Conservation (phyloP, 2,888 invertebrate species). For the Yponomeuta evonymella region DNA sequence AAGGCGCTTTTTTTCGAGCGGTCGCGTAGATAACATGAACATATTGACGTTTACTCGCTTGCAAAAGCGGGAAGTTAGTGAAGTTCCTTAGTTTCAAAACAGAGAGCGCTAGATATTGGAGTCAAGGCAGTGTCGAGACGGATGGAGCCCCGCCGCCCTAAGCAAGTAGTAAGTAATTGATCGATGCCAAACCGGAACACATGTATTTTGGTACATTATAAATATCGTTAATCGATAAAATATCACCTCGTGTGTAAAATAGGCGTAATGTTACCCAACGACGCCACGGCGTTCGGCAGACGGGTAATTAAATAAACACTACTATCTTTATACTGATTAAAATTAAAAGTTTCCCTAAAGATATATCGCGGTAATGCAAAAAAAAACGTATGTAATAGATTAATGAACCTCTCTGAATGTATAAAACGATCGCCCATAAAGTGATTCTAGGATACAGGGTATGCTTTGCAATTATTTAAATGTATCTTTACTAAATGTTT, state of each 20-base stretch:
- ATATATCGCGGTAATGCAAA: conserved; percentile 62
- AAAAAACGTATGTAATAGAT: conserved; percentile 58
- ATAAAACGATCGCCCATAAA: conserved; percentile 78
- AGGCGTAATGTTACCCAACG: conserved; percentile 51
- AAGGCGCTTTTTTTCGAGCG: too few relatives aligned
- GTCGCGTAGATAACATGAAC: too few relatives aligned
- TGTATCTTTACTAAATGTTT: conserved; percentile 74
- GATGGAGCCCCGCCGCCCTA: conserved; percentile 7
- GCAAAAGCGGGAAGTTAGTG: too few relatives aligned
- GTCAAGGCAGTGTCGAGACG: neutral
- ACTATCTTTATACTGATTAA: conserved; percentile 66
- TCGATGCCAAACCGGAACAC: conserved; percentile 71
- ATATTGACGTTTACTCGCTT: too few relatives aligned
- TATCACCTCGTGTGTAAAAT: conserved; percentile 66
- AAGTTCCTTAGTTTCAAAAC: neutral
- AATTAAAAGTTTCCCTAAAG: conserved; percentile 59
- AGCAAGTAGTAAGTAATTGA: conserved; percentile 47
- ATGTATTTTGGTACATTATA: conserved; percentile 51
- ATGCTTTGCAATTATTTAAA: conserved; percentile 94
- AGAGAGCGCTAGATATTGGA: neutral
- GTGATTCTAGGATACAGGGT: conserved; percentile 95
- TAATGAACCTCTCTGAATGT: conserved; percentile 70
- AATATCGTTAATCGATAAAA: conserved; percentile 57
- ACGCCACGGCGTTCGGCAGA: conserved; percentile 34
- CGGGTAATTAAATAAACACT: conserved; percentile 34